Percentiles rank a stretch among this genome's conserved stretches.
Conservation (phyloP, 2,797 vertebrate species). For the Monodelphis domestica region DNA sequence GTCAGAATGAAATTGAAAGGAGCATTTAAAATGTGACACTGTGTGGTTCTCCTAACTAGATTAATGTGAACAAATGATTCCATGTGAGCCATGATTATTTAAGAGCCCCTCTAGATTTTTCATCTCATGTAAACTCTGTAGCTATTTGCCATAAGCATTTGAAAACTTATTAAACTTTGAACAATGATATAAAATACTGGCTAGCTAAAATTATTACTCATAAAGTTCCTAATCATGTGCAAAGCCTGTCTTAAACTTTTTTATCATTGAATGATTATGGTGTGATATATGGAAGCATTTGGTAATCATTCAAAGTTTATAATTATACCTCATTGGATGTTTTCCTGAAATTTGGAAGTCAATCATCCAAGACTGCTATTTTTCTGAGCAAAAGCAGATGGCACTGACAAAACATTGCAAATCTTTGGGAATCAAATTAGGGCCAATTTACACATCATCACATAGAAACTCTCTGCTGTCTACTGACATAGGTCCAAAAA, state of each 20-base stretch:
- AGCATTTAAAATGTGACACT: not conserved
- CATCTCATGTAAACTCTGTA: not conserved
- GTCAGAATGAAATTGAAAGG: not conserved
- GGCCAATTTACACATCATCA: slow-evolving; percentile 71
- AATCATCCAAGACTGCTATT: not conserved
- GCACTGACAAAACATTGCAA: slow-evolving; percentile 59
- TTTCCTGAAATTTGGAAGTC: not conserved
- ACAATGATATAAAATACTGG: not conserved
- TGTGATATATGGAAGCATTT: slow-evolving; percentile 31
- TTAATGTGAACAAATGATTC: not conserved
- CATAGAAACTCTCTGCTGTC: slow-evolving; percentile 51
- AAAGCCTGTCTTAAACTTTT: not conserved
- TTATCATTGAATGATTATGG: not conserved
- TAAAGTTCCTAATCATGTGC: not conserved
- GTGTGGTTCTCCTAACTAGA: not conserved
- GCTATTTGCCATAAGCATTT: not conserved
- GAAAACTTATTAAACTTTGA: slow-evolving; percentile 26
- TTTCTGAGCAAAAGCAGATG: slow-evolving; percentile 71
- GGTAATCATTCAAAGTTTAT: slow-evolving; percentile 12
- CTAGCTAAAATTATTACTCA: not conserved
- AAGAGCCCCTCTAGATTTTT: slow-evolving; percentile 27
- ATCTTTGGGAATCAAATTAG: slow-evolving; percentile 59
- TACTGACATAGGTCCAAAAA: slow-evolving; percentile 55
- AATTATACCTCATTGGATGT: slow-evolving; percentile 1
- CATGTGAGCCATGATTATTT: not conserved